Conservation (phyloP, 2,797 vertebrate genomes). For the Pseudochaenichthys georgianus region DNA sequence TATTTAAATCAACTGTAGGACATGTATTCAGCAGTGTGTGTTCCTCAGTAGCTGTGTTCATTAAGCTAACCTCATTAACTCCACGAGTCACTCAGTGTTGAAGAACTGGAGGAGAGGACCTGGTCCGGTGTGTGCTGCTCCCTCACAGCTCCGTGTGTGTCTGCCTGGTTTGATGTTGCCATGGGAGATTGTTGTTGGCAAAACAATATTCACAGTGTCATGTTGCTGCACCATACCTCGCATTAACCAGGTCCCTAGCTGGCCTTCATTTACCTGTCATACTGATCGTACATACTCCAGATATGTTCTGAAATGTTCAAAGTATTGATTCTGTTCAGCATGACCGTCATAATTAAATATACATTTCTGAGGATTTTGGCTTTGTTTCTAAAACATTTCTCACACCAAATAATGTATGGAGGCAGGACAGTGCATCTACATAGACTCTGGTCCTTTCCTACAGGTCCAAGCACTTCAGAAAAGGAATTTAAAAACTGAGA, state of each 20-base stretch:
- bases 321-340: conserved; percentile 50
- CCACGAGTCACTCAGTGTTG: conserved; percentile 51
- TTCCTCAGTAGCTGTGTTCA: conserved; percentile 34
- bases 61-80: conserved; percentile 62
- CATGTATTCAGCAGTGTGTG: conserved; percentile 23
- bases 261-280: conserved; percentile 51
- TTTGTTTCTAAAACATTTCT: conserved; percentile 26
- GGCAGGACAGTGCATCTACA: not conserved
- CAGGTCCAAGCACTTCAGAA: not conserved
- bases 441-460: not conserved
- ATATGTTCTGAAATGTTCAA: conserved; percentile 41
- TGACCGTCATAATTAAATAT: conserved; percentile 64
- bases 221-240: conserved; percentile 68
- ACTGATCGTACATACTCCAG: conserved; percentile 37
- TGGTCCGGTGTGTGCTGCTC: conserved; percentile 67
- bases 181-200: conserved; percentile 60
- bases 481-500: not conserved
- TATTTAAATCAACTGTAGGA: conserved; percentile 20
- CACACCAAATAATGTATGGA: not conserved
- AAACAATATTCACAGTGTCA: conserved; percentile 58
- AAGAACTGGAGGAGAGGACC: conserved; percentile 50
- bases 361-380: conserved; percentile 40
- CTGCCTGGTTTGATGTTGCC: conserved; percentile 61
- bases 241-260: conserved; percentile 53
- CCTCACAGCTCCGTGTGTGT: conserved; percentile 62